phyloP scores from a whole-genome alignment of 2,113 vertebrate species.

The Ascaphus truei region DNA sequence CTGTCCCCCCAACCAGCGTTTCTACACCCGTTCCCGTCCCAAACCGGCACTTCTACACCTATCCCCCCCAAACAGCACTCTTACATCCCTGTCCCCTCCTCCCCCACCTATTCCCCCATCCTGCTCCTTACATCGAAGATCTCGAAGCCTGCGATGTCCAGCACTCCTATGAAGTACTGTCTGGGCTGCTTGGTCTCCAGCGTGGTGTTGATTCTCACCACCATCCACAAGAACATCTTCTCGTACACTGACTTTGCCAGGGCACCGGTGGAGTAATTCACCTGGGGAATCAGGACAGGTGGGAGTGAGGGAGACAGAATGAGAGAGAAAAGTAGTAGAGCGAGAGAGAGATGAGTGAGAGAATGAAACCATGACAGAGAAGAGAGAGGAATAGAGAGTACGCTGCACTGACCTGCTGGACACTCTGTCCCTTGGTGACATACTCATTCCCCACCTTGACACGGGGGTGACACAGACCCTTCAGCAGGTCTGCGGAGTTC shows the following conservation, averaged over 20 bases:
- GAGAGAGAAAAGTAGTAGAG: background rate
- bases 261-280: conserved; percentile 22
- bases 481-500: conserved; percentile 72
- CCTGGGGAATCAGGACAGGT: background rate
- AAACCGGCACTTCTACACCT: too few species aligned
- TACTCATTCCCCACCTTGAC: conserved; percentile 74
- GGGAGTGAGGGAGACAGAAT: background rate
- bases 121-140: conserved; percentile 69
- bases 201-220: conserved; percentile 67
- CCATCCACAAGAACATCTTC: conserved; percentile 86
- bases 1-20: too few species aligned
- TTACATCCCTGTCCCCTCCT: too few species aligned
- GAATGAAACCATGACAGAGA: background rate
- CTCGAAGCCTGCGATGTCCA: conserved; percentile 80
- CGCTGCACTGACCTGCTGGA: conserved; percentile 39
- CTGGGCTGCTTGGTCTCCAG: conserved; percentile 77
- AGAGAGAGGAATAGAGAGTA: background rate
- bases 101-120: too few species aligned
- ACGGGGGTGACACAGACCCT: conserved; percentile 70
- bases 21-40: too few species aligned
- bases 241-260: conserved; percentile 80
- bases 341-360: background rate
- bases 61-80: too few species aligned
- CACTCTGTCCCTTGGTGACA: conserved; percentile 71
- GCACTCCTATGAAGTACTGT: conserved; percentile 84